Conservation (phyloP, 30 jellyfish, hydroid and myxozoan species). For the Aurelia aurita region DNA sequence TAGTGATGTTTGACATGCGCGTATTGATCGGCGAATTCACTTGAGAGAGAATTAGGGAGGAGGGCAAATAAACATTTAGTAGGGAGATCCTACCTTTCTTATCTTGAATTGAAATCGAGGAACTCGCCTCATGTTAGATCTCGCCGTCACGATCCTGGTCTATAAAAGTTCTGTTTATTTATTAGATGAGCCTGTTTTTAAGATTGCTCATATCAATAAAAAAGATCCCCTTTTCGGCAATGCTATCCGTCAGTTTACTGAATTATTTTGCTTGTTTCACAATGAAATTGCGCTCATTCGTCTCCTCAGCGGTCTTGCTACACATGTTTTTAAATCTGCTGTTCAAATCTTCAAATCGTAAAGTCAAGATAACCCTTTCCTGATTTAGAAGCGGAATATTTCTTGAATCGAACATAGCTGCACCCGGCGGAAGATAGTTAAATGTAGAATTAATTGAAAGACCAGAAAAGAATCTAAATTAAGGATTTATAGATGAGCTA, state of each 20-base stretch:
- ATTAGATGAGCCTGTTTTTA: conserved; percentile 30
- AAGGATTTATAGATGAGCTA: too few relatives aligned
- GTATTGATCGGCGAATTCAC: conserved; percentile 65
- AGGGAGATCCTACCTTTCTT: conserved; percentile 55
- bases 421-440: conserved; percentile 11
- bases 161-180: conserved; percentile 34
- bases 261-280: too few relatives aligned
- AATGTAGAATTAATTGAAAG: background rate
- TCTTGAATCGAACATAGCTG: conserved; percentile 9
- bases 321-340: too few relatives aligned
- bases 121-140: conserved; percentile 33
- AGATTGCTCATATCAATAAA: conserved; percentile 34
- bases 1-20: conserved; percentile 43
- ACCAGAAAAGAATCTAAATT: too few relatives aligned
- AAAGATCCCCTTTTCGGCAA: conserved; percentile 55
- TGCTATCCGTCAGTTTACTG: background rate
- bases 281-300: too few relatives aligned
- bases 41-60: conserved; percentile 65
- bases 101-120: conserved; percentile 46
- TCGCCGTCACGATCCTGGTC: conserved; percentile 58
- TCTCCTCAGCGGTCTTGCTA: too few relatives aligned
- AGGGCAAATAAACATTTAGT: conserved; percentile 60
- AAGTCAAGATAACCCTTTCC: conserved; percentile 10
- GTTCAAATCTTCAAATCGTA: too few relatives aligned
- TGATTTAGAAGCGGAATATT: background rate